phyloP scores from a whole-genome alignment of 2,113 vertebrate species.

The Eulemur rufifrons region DNA sequence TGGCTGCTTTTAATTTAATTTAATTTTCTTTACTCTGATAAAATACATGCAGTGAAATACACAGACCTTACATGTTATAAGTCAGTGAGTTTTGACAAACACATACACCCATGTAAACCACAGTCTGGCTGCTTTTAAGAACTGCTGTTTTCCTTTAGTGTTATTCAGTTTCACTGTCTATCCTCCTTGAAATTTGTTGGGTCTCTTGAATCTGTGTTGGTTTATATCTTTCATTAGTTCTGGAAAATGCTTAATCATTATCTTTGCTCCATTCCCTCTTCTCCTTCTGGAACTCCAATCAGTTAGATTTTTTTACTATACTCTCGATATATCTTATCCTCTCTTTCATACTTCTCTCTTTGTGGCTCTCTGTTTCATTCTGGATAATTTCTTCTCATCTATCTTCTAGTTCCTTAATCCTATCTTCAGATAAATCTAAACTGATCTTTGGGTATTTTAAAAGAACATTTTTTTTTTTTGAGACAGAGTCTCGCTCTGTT shows the following conservation, averaged over 20 bases:
- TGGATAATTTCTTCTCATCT: neutral
- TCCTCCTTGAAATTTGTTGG: neutral
- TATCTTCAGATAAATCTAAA: slow-evolving; percentile 14
- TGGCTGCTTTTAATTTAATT: slow-evolving; percentile 15
- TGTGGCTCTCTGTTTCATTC: neutral
- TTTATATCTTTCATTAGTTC: neutral
- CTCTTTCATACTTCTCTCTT: neutral
- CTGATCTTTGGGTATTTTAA: neutral
- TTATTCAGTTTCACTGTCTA: neutral
- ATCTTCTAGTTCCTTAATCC: neutral
- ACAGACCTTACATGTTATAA: neutral
- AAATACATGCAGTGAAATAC: neutral
- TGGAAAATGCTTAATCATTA: neutral
- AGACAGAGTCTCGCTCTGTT: too few relatives aligned
- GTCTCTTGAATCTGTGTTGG: neutral
- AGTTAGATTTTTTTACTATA: neutral
- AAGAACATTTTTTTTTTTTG: neutral
- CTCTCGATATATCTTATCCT: neutral
- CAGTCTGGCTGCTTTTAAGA: neutral
- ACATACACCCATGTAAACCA: neutral
- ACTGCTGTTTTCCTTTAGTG: neutral
- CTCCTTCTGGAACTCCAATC: neutral
- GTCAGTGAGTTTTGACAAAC: neutral
- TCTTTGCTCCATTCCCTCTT: neutral
- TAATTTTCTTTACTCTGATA: neutral